phyloP scores from a whole-genome alignment of 2,888 invertebrate species.

The Cybosia mesomella region DNA sequence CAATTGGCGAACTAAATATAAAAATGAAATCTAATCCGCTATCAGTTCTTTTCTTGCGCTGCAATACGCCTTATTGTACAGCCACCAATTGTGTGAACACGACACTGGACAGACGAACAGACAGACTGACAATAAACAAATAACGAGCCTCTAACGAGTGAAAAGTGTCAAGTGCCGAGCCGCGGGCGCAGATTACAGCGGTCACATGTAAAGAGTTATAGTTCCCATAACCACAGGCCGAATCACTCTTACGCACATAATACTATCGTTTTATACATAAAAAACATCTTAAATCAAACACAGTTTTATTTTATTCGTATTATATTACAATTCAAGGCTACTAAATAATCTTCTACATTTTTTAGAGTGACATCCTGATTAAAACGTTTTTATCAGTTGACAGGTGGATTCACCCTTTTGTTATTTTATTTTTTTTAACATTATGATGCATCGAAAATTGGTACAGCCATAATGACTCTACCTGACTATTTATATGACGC shows the following conservation, averaged over 20 bases:
- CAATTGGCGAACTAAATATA: not conserved
- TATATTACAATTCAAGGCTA: not conserved
- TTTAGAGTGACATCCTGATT: not conserved
- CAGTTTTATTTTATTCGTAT: not conserved
- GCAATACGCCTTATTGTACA: constrained; percentile 62
- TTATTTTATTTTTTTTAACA: not conserved
- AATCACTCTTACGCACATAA: not conserved
- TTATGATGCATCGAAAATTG: not conserved
- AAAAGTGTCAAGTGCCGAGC: constrained; percentile 73
- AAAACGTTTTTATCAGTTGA: constrained; percentile 4
- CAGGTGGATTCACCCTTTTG: not conserved
- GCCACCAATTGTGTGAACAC: constrained; percentile 68
- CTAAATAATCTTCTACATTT: not conserved
- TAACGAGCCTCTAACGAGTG: constrained; percentile 82
- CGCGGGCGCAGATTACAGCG: constrained; percentile 44
- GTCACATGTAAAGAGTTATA: constrained; percentile 18
- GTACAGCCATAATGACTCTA: not conserved
- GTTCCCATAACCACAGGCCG: constrained; percentile 3
- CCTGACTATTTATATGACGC: not conserved
- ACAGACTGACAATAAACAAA: constrained; percentile 82
- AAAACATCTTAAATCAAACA: not conserved
- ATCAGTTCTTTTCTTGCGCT: constrained; percentile 43
- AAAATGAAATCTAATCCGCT: constrained; percentile 14
- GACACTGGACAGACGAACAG: constrained; percentile 61
- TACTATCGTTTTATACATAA: not conserved